Evolutionary conservation across 2,797 vertebrate species (phyloP).

Genomic region (Pangasius mekongensis): DNA sequence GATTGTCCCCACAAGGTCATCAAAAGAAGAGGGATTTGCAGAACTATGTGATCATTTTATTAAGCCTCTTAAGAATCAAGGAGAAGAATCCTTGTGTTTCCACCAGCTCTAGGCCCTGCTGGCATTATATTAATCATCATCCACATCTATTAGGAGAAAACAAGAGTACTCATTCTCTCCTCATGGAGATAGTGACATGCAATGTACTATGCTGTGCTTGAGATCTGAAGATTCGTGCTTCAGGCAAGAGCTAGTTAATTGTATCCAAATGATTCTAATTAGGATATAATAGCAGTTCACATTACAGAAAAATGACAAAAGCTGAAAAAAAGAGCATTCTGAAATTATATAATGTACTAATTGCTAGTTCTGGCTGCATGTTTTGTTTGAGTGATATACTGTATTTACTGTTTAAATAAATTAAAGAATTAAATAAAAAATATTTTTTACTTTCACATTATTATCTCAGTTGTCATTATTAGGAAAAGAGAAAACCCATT

Average conservation of each 20-base stretch:
- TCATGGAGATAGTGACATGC: background rate
- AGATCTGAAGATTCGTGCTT: conserved; percentile 16
- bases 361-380: background rate
- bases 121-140: conserved; percentile 44
- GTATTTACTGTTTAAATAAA: background rate
- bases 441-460: background rate
- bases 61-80: conserved; percentile 49
- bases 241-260: conserved; percentile 19
- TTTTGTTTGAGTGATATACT: background rate
- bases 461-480: conserved; percentile 3
- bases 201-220: conserved; percentile 14
- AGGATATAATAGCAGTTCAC: conserved; percentile 26
- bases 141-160: conserved; percentile 33
- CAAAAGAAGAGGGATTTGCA: conserved; percentile 51
- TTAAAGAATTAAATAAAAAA: background rate
- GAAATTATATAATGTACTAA: conserved; percentile 18
- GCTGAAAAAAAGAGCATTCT: conserved; percentile 4
- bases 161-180: conserved; percentile 15
- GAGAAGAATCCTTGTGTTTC: conserved; percentile 32
- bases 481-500: background rate
- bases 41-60: conserved; percentile 52
- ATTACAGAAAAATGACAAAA: conserved; percentile 16
- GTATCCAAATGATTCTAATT: conserved; percentile 33
- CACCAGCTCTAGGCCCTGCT: conserved; percentile 22
- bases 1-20: conserved; percentile 49